Conservation (phyloP, 2,888 invertebrate genomes). For the Adineta ricciae region DNA sequence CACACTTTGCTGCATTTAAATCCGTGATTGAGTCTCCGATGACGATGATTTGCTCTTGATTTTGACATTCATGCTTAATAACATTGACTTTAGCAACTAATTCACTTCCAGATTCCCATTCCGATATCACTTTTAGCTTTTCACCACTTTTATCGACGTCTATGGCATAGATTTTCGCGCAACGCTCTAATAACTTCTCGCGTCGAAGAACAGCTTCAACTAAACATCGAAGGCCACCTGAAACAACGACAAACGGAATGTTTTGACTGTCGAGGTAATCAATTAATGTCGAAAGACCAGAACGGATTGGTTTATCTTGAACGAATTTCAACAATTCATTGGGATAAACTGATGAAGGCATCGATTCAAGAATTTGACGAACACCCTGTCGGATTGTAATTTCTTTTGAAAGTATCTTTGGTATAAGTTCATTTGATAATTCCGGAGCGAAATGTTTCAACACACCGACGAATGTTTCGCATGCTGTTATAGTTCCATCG, state of each 20-base stretch:
- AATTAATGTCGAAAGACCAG: neutral
- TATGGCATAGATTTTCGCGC: neutral
- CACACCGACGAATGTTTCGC: neutral
- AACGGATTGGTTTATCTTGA: neutral
- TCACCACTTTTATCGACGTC: neutral
- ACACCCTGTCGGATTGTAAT: neutral
- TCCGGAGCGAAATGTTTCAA: neutral
- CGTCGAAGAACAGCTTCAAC: neutral
- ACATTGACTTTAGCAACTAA: conserved; percentile 2
- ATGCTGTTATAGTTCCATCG: neutral
- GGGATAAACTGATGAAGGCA: neutral
- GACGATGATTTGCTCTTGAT: neutral
- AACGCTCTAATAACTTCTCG: neutral
- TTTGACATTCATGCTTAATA: conserved; percentile 28
- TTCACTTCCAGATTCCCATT: neutral
- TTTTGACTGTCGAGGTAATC: neutral
- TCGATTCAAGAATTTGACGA: neutral
- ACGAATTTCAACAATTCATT: neutral
- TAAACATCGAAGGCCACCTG: neutral
- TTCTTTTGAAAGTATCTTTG: neutral
- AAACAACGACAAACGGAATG: neutral
- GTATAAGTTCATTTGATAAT: neutral
- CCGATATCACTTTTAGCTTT: neutral
- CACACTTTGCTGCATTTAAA: neutral
- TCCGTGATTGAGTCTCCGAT: neutral